Base-by-base conservation (phyloP, 2,888 invertebrate genomes). In the Rhorus exstirpatorius region DNA sequence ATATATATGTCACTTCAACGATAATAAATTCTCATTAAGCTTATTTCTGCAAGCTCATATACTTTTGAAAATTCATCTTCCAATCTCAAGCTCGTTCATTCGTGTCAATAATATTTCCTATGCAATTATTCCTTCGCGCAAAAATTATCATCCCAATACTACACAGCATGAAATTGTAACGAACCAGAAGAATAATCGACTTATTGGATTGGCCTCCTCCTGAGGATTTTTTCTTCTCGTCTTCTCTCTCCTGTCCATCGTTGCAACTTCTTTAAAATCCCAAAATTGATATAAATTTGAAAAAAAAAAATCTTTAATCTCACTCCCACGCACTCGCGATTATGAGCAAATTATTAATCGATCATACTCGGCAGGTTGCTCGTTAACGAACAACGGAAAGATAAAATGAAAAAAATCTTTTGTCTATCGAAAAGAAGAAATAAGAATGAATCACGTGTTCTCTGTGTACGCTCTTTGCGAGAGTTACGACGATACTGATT, bases 151-250 rank as follows among this genome's bases (percentile, higher is more conserved):
- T 24, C 41, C 12, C 6, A 17, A 14, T 51, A 14, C n/a, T 41
- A 21, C 14, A 0, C 19, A 24, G n/a, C n/a, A 19, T 1, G 6
- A 10, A 21, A 60, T 44, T 14, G n/a, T 38, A 3, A 75, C 82
- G 26, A 8, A 79, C 82, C 82, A 82, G 31, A 82, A 82, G 26
- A 82, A 82, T n/a, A 82, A 67, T 53, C 60, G 65, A 12, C 44
- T 82, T 0, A 82, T 14, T 2, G 75, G 79, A 79, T 82, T 82
- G 1, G 82, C 82, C 19, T 49, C 35, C 26, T 71, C 82, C 44
- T 53, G 60, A 0, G 82, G 79, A 75, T 71, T 82, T 38, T 17
- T 70, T 14, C 17, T 63, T 12, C 21, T 68, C 10, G 8, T 44
- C 55, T 35, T 79, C 26, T 75, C 75, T 21, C 35, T 63, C 65